These are phyloP conservation scores for Myrmophylax atrothorax DNA, from an alignment of 2,113 vertebrate genomes.

Conservation along the genomic window DNA sequence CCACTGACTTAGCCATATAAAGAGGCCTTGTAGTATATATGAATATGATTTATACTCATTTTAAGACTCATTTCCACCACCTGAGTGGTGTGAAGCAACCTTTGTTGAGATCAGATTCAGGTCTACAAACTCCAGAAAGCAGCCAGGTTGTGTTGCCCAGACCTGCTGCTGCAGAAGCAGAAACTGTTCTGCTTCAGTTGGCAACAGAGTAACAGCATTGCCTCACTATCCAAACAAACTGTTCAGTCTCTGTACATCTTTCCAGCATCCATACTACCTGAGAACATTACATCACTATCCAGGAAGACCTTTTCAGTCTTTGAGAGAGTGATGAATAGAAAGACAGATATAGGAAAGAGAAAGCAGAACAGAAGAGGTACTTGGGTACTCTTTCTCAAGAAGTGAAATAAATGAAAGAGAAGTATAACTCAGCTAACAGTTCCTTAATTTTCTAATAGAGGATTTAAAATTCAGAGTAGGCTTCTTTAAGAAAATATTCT, in stretches of 20 bases:
- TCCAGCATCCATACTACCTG: not conserved
- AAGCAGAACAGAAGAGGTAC: not conserved
- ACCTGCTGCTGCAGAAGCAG: not conserved
- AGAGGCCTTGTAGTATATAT: not conserved
- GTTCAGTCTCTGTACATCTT: not conserved
- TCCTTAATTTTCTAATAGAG: not conserved
- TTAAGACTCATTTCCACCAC: conserved; percentile 18
- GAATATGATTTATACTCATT: conserved; percentile 14
- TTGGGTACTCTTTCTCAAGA: not conserved
- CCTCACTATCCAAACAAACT: not conserved
- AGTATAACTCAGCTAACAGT: not conserved
- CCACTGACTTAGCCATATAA: not conserved
- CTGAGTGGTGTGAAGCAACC: conserved; percentile 8
- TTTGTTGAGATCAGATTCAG: not conserved
- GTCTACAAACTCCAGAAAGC: not conserved
- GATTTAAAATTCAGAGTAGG: not conserved
- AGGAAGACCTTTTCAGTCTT: not conserved
- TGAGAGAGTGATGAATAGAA: not conserved
- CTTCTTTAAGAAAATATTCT: not conserved
- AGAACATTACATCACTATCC: not conserved
- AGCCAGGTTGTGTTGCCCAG: not conserved
- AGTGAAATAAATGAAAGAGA: not conserved
- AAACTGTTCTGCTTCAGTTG: not conserved
- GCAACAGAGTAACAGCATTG: not conserved
- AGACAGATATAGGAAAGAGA: not conserved